phyloP scores from a whole-genome alignment of 2,113 vertebrate species.

The Oncorhynchus nerka region DNA sequence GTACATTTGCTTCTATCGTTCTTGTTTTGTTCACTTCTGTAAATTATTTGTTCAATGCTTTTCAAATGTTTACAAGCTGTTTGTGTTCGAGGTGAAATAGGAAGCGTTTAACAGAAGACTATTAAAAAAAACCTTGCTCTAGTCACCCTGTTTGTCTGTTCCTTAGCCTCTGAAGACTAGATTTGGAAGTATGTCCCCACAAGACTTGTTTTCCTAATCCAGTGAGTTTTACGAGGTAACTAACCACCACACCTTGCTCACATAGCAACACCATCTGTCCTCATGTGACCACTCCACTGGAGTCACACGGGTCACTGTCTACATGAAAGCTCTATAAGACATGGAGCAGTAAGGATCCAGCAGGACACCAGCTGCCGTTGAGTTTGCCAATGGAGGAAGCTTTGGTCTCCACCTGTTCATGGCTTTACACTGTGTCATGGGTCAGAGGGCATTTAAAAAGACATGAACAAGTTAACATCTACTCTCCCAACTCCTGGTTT shows the following conservation, averaged over 20 bases:
- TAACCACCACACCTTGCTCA: no score
- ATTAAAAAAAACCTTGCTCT: slow-evolving; percentile 55
- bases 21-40: slow-evolving; percentile 47
- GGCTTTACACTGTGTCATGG: no score
- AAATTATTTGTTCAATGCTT: slow-evolving; percentile 55
- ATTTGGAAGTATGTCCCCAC: no score
- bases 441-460: neutral
- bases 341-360: no score
- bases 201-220: no score
- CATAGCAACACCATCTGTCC: no score
- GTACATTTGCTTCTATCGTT: slow-evolving; percentile 3
- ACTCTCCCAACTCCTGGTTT: neutral
- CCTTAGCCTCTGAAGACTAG: neutral
- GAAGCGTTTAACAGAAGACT: slow-evolving; percentile 50
- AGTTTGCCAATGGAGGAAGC: no score
- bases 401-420: no score
- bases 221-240: no score
- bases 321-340: neutral
- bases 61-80: slow-evolving; percentile 73
- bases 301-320: neutral
- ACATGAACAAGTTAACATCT: neutral
- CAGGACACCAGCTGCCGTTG: no score
- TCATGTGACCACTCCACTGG: no score
- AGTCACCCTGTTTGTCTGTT: slow-evolving; percentile 1
- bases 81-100: slow-evolving; percentile 42